Conservation (phyloP, 2,888 invertebrate genomes). For the Caenorhabditis sinica region DNA sequence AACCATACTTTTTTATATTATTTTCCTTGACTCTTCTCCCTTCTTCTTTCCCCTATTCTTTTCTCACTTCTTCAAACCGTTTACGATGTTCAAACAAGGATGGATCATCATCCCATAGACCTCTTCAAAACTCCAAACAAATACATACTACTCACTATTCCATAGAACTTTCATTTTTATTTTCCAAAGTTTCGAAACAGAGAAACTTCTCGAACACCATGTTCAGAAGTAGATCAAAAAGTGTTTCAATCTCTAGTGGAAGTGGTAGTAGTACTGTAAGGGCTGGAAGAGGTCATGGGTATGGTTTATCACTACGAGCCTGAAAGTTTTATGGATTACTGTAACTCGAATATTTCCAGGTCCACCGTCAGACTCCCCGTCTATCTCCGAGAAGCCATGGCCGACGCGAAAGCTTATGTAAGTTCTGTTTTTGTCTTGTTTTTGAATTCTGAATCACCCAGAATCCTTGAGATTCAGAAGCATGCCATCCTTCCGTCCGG, state of each 20-base stretch:
- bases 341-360: slow-evolving; percentile 8
- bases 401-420: slow-evolving; percentile 57
- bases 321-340: neutral
- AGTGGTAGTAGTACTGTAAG: slow-evolving; percentile 32
- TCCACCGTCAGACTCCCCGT: slow-evolving; percentile 47
- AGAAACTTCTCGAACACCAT: slow-evolving; percentile 19
- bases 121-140: slow-evolving; percentile 45
- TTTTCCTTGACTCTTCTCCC: slow-evolving; percentile 23
- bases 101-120: slow-evolving; percentile 28
- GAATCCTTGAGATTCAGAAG: neutral
- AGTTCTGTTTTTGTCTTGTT: slow-evolving; percentile 22
- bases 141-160: slow-evolving; percentile 1
- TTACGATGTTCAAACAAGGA: slow-evolving; percentile 59
- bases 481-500: slow-evolving; percentile 50
- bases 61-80: slow-evolving; percentile 7
- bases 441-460: neutral
- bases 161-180: neutral
- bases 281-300: slow-evolving; percentile 41
- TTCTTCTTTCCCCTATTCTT: slow-evolving; percentile 1
- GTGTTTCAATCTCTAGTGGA: slow-evolving; percentile 22
- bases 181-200: neutral
- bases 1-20: slow-evolving; percentile 20
- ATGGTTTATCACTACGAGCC: too few species aligned
- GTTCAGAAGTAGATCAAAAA: slow-evolving; percentile 47
- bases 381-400: slow-evolving; percentile 54